Conservation (phyloP, 2,113 vertebrate genomes). For the Sylvia atricapilla region DNA sequence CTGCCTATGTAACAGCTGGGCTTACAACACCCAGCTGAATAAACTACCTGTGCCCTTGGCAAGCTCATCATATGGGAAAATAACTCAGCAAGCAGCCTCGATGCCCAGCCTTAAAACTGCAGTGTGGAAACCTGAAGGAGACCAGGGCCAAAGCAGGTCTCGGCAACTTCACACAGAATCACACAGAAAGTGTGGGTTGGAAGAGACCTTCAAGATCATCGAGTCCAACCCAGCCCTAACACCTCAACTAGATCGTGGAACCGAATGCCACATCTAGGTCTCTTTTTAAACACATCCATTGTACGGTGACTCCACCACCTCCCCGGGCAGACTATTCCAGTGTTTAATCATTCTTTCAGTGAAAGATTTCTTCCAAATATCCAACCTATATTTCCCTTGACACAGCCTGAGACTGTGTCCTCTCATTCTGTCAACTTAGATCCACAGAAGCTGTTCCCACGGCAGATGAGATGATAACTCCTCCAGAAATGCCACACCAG, state of each 20-base stretch:
- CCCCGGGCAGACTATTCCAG: too few relatives aligned
- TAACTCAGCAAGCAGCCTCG: not conserved
- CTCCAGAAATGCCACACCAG: rapidly evolving
- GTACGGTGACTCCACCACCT: too few relatives aligned
- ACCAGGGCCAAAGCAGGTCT: not conserved
- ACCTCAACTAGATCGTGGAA: too few relatives aligned
- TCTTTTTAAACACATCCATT: too few relatives aligned
- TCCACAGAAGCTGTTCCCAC: not conserved
- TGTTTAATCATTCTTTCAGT: too few relatives aligned
- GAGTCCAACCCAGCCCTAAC: too few relatives aligned
- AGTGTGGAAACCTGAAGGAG: not conserved
- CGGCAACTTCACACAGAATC: not conserved
- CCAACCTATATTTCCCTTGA: too few relatives aligned
- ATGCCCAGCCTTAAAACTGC: not conserved
- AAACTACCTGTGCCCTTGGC: not conserved
- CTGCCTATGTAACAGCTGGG: not conserved
- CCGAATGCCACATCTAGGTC: too few relatives aligned
- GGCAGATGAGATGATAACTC: not conserved
- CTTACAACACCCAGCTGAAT: not conserved
- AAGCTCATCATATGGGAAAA: not conserved
- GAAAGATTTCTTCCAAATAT: too few relatives aligned
- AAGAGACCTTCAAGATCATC: too few relatives aligned
- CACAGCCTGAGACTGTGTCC: too few relatives aligned
- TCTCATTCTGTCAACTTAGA: not conserved
- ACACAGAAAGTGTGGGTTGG: too few relatives aligned